Evolutionary conservation across 2,888 invertebrate species (phyloP), one percentile per base, ranked within the genome.

Genomic region (Thumatha senex): DNA sequence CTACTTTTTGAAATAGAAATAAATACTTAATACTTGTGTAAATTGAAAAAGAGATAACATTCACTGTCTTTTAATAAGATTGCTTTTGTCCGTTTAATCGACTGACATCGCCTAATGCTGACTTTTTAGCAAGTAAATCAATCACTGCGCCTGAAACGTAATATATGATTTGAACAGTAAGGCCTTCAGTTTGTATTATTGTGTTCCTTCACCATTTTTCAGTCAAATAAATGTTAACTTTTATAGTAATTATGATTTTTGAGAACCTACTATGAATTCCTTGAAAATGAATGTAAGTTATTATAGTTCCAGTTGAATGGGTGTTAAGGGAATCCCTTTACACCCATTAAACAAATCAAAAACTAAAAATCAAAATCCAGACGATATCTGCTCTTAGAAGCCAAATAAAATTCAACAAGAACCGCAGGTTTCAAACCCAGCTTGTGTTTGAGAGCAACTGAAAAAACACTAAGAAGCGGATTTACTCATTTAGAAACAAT

Each of bases 111-210:
- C 5, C 18, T 24, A 24, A 24, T 24, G 18, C 41, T 36, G 10
- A 31, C 31, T 47, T 46, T 47, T 47, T 41, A 47, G 35, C 29
- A 35, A 47, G 30, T 24, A 36, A 47, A 47, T 47, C 47, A 47
- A 41, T 47, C 47, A 47, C 47, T 24, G 41, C 8, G 47, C 29
- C 36, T 10, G 40, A 29, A 31, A 47, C 41, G 35, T 41, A 47
- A 47, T 47, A 41, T 41, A 41, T 41, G 34, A 47, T 41, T 47
- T 14, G 29, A 47, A 40, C 35, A 35, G 35, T 29, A 41, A 24
- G 35, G 35, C 34, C 41, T 10, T 8, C 34, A 47, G 41, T 35
- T 34, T 14, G 13, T 40, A 24, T 24, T 24, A 24, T n/a, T 10
- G 12, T 29, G 30, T 29, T 30, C 24, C 7, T 30, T 30, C 24